A percentile compares a stretch with the other conserved stretches of the same genome.
Conservation (phyloP, 2,797 vertebrate genomes). For the Spea hammondii region DNA sequence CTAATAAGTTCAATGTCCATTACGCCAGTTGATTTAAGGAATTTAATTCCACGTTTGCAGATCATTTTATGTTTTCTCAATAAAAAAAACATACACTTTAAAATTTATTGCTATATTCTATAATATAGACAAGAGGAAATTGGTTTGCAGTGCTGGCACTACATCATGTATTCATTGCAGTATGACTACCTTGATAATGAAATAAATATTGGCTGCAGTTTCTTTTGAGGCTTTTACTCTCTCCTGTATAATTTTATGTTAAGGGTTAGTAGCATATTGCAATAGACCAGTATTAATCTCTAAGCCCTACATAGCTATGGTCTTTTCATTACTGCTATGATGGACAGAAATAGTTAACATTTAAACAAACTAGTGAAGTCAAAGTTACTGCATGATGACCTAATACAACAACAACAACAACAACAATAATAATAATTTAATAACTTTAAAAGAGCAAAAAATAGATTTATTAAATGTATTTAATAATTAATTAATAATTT, state of each 20-base stretch:
- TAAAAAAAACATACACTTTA: constrained; percentile 45
- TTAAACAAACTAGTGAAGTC: too few species aligned
- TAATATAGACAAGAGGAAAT: constrained; percentile 56
- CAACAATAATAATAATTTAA: too few species aligned
- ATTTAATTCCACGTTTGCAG: constrained; percentile 23
- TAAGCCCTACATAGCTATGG: constrained; percentile 54
- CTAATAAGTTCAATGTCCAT: constrained; percentile 48
- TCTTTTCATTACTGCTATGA: constrained; percentile 56
- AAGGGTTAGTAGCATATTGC: constrained; percentile 60
- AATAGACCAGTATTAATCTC: constrained; percentile 63
- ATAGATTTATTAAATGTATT: too few species aligned
- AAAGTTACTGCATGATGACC: too few species aligned
- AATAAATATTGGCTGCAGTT: constrained; percentile 61
- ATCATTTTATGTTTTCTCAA: constrained; percentile 46
- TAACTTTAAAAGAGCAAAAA: too few species aligned
- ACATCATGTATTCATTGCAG: constrained; percentile 51
- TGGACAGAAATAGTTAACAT: constrained; percentile 18
- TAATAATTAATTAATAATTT: too few species aligned
- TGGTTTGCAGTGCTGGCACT: constrained; percentile 40
- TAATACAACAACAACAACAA: too few species aligned
- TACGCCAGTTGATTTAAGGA: constrained; percentile 55
- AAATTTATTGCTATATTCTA: constrained; percentile 51
- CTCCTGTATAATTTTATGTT: constrained; percentile 66
- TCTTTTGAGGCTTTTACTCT: constrained; percentile 59
- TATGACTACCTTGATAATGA: constrained; percentile 56